phyloP scores from a whole-genome alignment of 2,888 invertebrate genomes.

The Diarsia rubi region DNA sequence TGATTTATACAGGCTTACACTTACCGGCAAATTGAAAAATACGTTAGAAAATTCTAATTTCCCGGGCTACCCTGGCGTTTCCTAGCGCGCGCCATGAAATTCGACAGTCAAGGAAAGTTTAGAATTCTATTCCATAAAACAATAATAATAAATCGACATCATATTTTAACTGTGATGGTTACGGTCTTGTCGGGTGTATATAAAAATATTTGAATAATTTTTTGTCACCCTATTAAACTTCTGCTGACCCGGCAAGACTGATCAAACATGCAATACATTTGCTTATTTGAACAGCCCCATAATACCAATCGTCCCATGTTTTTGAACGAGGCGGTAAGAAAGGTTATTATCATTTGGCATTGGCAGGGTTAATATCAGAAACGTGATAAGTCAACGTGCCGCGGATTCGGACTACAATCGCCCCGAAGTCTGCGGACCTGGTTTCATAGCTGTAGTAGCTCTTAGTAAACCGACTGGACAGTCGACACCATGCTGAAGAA shows the following conservation, averaged over 20 bases:
- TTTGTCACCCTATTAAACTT: not conserved
- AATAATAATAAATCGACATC: not conserved
- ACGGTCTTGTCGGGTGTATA: constrained; percentile 17
- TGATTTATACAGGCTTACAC: no score
- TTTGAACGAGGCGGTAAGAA: constrained; percentile 15
- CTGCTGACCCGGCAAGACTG: not conserved
- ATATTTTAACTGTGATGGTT: not conserved
- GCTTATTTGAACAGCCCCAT: not conserved
- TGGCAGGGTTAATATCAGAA: constrained; percentile 36
- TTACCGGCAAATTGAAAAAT: no score
- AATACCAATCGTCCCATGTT: constrained; percentile 17
- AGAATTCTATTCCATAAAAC: not conserved
- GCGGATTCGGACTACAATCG: constrained; percentile 29
- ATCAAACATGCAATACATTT: constrained; percentile 2
- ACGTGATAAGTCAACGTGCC: constrained; percentile 32
- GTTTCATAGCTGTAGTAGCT: constrained; percentile 39
- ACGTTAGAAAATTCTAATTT: no score
- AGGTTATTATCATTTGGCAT: constrained; percentile 46
- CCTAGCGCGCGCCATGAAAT: constrained; percentile 12
- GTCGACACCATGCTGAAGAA: constrained; percentile 17
- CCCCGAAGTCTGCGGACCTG: constrained; percentile 23
- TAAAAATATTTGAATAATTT: not conserved
- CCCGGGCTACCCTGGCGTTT: no score
- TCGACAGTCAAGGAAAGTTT: not conserved
- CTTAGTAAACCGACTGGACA: constrained; percentile 24